Conservation (phyloP, 2,113 vertebrate species). For the Tor tambroides region DNA sequence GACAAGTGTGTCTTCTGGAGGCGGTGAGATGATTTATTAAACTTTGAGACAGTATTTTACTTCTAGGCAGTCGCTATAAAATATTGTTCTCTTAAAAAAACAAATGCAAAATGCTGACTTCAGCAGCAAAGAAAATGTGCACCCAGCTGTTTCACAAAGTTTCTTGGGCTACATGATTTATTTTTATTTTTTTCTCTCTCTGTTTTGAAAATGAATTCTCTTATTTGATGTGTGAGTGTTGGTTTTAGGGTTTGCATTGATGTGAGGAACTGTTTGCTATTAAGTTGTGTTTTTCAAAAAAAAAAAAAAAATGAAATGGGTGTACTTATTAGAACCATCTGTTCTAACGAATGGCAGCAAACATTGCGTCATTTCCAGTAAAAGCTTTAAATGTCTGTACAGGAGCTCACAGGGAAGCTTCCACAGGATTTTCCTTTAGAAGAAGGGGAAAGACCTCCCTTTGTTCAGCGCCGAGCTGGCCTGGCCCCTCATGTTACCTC, state of each 20-base stretch:
- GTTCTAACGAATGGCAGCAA: neutral
- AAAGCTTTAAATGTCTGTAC: conserved; percentile 28
- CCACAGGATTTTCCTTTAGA: conserved; percentile 85
- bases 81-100: neutral
- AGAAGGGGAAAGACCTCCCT: conserved; percentile 82
- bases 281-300: neutral
- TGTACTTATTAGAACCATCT: neutral
- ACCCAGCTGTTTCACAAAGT: neutral
- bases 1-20: conserved; percentile 85
- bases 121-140: neutral
- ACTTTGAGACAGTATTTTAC: neutral
- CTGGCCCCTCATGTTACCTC: conserved; percentile 64
- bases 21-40: conserved; percentile 76
- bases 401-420: conserved; percentile 89
- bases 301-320: neutral
- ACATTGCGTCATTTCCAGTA: neutral
- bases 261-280: neutral
- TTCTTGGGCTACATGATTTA: neutral
- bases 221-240: neutral
- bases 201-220: neutral
- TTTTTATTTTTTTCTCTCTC: neutral
- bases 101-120: neutral
- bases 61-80: neutral
- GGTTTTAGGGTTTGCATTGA: neutral
- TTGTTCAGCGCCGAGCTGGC: conserved; percentile 78